A percentile compares a stretch with the other conserved stretches of the same genome.
phyloP scores from a whole-genome alignment of 2,888 invertebrate species.

The Urechis unicinctus region DNA sequence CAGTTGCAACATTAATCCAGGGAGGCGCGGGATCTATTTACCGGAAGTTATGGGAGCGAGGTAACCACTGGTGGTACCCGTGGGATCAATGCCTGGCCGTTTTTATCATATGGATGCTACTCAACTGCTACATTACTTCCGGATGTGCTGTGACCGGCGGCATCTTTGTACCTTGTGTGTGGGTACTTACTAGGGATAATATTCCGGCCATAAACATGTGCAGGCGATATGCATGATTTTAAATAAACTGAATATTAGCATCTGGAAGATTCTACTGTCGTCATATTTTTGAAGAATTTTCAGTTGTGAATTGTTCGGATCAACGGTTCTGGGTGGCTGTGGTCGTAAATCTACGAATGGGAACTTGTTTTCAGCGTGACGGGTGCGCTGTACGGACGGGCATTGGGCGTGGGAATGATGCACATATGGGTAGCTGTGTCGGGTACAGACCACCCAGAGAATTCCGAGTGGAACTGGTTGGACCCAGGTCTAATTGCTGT shows the following conservation, averaged over 20 bases:
- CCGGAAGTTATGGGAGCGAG: background rate
- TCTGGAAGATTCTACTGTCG: too few species aligned
- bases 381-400: background rate
- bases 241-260: too few species aligned
- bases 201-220: too few species aligned
- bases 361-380: background rate
- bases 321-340: background rate
- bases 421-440: background rate
- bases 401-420: background rate
- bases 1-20: background rate
- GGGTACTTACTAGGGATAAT: too few species aligned
- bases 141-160: background rate
- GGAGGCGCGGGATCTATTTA: background rate
- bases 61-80: background rate
- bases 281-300: too few species aligned
- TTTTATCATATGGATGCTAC: background rate
- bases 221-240: too few species aligned
- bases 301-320: too few species aligned
- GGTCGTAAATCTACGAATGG: background rate
- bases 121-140: background rate
- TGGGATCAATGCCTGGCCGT: background rate
- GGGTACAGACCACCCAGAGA: background rate
- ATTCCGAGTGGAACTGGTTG: slow-evolving; percentile 19
- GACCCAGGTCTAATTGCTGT: slow-evolving; percentile 24
- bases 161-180: background rate